Evolutionary conservation across 2,888 invertebrate genomes (phyloP).

Genomic region (Belgica antarctica): DNA sequence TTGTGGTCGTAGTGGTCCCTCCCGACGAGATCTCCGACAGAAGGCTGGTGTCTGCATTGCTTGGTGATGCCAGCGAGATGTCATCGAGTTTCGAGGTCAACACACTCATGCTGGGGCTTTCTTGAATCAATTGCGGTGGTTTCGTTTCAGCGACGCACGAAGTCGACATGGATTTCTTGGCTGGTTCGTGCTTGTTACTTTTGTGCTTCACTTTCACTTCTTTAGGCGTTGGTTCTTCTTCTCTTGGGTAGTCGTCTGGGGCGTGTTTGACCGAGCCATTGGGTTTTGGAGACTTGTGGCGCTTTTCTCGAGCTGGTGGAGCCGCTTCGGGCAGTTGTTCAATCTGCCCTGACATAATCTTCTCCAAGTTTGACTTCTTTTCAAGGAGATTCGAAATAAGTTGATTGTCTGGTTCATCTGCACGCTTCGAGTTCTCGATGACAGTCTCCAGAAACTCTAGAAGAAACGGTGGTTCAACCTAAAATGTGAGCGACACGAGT

Average conservation of each 20-base stretch:
- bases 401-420: constrained; percentile 58
- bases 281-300: constrained; percentile 30
- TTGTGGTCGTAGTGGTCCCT: constrained; percentile 54
- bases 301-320: constrained; percentile 30
- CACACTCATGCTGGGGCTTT: constrained; percentile 53
- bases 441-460: constrained; percentile 71
- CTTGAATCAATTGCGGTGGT: constrained; percentile 50
- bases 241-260: not conserved
- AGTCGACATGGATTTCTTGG: constrained; percentile 55
- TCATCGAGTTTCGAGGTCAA: constrained; percentile 50
- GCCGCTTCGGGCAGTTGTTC: not conserved
- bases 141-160: constrained; percentile 51
- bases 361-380: constrained; percentile 63
- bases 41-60: constrained; percentile 45
- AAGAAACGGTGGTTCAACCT: constrained; percentile 71
- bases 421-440: constrained; percentile 60
- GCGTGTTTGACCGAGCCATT: constrained; percentile 43
- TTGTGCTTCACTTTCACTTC: constrained; percentile 14
- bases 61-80: constrained; percentile 47
- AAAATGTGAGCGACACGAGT: constrained; percentile 45
- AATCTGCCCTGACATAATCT: constrained; percentile 45
- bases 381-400: constrained; percentile 63
- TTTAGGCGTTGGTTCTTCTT: constrained; percentile 1
- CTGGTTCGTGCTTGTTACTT: constrained; percentile 50
- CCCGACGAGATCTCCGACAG: constrained; percentile 55